phyloP scores from a whole-genome alignment of 2,113 vertebrate species.

The Brachyhypopomus occidentalis region DNA sequence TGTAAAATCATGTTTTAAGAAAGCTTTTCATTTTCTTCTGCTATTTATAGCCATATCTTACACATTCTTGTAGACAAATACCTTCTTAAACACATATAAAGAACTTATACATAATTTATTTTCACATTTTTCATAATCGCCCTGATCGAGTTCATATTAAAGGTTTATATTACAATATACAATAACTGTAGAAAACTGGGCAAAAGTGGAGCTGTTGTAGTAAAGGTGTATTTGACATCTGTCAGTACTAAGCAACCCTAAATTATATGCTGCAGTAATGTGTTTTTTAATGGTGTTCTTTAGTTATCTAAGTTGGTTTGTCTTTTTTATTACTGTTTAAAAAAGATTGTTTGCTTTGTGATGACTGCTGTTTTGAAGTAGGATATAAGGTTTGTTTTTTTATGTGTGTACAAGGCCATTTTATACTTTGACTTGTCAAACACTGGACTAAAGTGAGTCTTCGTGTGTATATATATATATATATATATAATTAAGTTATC shows the following conservation, averaged over 20 bases:
- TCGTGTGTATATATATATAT: constrained; percentile 68
- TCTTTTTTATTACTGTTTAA: constrained; percentile 72
- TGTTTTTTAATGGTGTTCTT: constrained; percentile 71
- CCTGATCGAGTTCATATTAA: constrained; percentile 56
- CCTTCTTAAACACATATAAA: constrained; percentile 37
- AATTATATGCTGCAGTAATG: constrained; percentile 80
- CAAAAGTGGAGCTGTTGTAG: constrained; percentile 78
- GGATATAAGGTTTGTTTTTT: constrained; percentile 58
- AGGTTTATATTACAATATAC: constrained; percentile 50
- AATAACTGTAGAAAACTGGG: constrained; percentile 63
- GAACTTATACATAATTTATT: constrained; percentile 39
- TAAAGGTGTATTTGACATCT: constrained; percentile 74
- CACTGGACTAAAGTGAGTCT: constrained; percentile 81
- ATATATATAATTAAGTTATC: constrained; percentile 57
- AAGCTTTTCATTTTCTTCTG: constrained; percentile 11
- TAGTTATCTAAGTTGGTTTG: constrained; percentile 75
- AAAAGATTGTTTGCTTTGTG: constrained; percentile 77
- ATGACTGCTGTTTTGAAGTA: constrained; percentile 81
- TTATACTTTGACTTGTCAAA: constrained; percentile 80
- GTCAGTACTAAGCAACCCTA: constrained; percentile 76
- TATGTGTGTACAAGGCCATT: constrained; percentile 69
- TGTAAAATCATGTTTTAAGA: not conserved
- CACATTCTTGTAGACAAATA: constrained; percentile 32
- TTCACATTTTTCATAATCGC: constrained; percentile 60
- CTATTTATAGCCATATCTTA: constrained; percentile 51